Evolutionary conservation across 1,140 invertebrate species (phyloP), one percentile per base, ranked within the genome.

Genomic region (Manduca sexta): DNA sequence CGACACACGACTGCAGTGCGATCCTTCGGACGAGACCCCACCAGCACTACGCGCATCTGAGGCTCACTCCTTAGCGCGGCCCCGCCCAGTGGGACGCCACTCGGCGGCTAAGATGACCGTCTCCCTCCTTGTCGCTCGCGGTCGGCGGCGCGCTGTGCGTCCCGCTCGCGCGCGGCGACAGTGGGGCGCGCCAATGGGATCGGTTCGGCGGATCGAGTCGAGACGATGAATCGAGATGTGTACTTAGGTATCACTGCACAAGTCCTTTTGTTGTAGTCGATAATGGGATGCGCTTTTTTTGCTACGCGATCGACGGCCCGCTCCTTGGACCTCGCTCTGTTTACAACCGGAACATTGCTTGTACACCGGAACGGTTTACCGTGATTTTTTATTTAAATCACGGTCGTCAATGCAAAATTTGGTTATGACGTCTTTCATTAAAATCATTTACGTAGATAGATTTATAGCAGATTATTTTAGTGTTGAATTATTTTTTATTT

Each of bases 231-330:
- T 85, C 79, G 79, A 83, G 81, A 85, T 80, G 75, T 84, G 76
- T 81, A 81, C 77, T 83, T 85, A 85, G 81, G 81, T 85, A 85
- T 80, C 79, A 77, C 67, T 84, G 81, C 81, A 80, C 72, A 75
- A 81, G 71, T 81, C 79, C 81, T 85, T 83, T 83, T 85, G 77
- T 84, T 83, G 79, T 80, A 85, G 74, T 85, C 81, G 79, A 85
- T 85, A 85, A 85, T 85, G 77, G 77, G 78, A 85, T 85, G 81
- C 81, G 77, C 76, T 83, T 84, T 85, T 80, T 83, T 81, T 76
- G 70, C 72, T 64, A 56, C 69, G 74, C 72, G 64, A 81, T 78
- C 75, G 76, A 74, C 73, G 69, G 67, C 48, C 69, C 68, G 68
- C 53, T 64, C 72, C 64, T 61, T 60, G 55, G 41, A 60, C 47